Evolutionary conservation across 2,888 invertebrate species (phyloP), one percentile per base, ranked within the genome.

Genomic region (Cataglyphis livida): DNA sequence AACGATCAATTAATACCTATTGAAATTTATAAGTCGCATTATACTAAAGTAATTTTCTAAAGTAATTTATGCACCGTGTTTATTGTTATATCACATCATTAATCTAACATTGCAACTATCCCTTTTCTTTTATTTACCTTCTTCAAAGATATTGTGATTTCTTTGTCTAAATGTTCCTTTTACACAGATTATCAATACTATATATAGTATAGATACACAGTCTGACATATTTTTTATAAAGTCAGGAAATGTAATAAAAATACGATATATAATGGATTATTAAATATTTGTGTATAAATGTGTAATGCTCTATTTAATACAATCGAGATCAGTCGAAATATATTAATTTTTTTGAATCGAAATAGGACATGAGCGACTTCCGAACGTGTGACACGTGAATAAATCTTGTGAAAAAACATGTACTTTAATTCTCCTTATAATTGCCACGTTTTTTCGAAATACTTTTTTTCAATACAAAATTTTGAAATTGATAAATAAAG

Each of bases 1-100:
- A 94, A 94, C 93, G 91, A 90, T 93, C 89, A 93, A 90, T 92
- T 93, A 93, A 86, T 84, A 86, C 85, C 89, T 90, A 91, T 78
- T 84, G 82, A 61, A 82, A 74, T 66, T 82, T 73, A 51, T 85
- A 78, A 71, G 85, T 74, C 82, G 85, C 68, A 44, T 84, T 84
- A 85, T 66, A 84, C 68, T 85, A 85, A 51, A 51, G n/a, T 48
- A 48, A 48, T 48, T 18, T 75, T 84, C 82, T 82, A 73, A 84
- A 83, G 35, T 87, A 88, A 83, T 83, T 89, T 87, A 84, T 89
- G 87, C 89, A 89, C 83, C 88, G 82, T 85, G 75, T 65, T 86
- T 88, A 87, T 66, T 44, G 57, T 61, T 79, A 71, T 78, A 79
- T 90, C 87, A 89, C 91, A 91, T 90, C 87, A 82, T 89, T 86